Conservation (phyloP, 2,113 vertebrate species). For the Nothoprocta pentlandii region DNA sequence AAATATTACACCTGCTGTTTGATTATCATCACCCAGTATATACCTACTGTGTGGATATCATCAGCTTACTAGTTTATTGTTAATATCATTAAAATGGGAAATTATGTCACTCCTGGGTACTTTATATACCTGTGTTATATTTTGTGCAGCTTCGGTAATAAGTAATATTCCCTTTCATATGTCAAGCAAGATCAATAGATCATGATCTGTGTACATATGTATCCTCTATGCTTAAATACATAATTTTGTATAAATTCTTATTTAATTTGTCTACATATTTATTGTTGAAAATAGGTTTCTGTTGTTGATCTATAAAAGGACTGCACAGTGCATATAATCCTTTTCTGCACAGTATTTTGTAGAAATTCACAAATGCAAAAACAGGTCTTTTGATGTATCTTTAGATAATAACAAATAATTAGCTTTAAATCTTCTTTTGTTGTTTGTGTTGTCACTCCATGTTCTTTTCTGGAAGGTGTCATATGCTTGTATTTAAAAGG, state of each 20-base stretch:
- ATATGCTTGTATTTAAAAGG: background rate
- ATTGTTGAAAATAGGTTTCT: background rate
- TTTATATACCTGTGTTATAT: background rate
- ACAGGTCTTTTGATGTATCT: background rate
- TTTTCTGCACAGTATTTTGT: background rate
- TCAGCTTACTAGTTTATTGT: background rate
- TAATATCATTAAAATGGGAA: background rate
- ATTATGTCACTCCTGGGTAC: background rate
- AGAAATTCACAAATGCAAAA: background rate
- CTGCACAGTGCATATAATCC: background rate
- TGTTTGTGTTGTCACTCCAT: background rate
- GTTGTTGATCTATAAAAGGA: background rate
- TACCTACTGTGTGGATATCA: background rate
- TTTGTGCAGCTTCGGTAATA: background rate
- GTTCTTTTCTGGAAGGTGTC: background rate
- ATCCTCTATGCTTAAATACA: background rate
- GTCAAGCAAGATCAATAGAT: background rate
- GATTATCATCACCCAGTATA: background rate
- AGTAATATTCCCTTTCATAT: background rate
- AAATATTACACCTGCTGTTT: background rate
- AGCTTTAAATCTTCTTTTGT: background rate
- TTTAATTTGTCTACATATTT: background rate
- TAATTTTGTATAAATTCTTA: background rate
- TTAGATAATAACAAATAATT: background rate
- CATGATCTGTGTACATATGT: background rate